Conservation (phyloP, 2,113 vertebrate genomes). For the Hydrolagus affinis region DNA sequence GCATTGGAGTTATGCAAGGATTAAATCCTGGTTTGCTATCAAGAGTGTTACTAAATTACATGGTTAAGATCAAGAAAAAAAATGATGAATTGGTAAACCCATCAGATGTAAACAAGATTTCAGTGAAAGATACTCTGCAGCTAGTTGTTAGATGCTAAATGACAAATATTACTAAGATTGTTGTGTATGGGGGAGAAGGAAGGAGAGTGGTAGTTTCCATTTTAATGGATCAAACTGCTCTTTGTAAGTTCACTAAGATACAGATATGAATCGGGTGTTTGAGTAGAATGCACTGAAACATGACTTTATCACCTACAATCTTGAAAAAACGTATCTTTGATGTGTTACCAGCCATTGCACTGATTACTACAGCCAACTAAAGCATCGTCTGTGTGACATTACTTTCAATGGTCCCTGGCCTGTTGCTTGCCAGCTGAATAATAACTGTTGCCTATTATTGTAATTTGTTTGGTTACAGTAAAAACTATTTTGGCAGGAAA, state of each 20-base stretch:
- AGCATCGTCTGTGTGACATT: neutral
- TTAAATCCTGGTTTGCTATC: no score
- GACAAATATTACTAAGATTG: neutral
- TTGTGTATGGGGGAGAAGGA: neutral
- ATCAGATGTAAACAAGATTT: neutral
- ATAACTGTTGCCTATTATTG: neutral
- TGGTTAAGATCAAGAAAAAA: no score
- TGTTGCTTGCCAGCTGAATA: neutral
- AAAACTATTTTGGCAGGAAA: neutral
- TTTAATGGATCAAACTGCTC: neutral
- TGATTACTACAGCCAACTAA: neutral
- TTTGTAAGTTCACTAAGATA: neutral
- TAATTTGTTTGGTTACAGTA: no score
- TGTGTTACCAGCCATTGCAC: neutral
- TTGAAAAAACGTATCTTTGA: neutral
- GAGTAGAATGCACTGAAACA: conserved; percentile 6
- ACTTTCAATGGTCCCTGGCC: neutral
- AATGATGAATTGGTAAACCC: neutral
- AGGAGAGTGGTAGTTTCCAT: neutral
- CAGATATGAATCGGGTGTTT: neutral
- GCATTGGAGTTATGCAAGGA: no score
- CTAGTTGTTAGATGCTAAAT: neutral
- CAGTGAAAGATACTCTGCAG: neutral
- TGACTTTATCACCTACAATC: neutral
- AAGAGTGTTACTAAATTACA: no score